A percentile compares a stretch with the other conserved stretches of the same genome.
Evolutionary conservation across 2,797 vertebrate species (phyloP).

Genomic region (Lutjanus campechanus): DNA sequence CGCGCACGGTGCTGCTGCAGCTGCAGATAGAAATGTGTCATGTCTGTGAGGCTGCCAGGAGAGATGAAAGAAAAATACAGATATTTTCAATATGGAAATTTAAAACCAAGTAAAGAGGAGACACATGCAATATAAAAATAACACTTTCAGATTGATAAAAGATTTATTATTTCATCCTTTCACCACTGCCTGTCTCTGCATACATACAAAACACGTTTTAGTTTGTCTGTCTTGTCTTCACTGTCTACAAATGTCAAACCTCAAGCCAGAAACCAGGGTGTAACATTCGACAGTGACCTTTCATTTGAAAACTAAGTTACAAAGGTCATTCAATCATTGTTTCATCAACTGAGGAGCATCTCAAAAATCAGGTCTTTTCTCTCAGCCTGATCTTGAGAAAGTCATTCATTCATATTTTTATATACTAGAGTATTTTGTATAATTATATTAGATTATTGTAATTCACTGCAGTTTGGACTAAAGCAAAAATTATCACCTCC

Average conservation of each 20-base stretch:
- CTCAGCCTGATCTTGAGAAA: not conserved
- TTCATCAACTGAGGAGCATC: not conserved
- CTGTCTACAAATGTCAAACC: too few species aligned
- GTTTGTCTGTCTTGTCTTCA: too few species aligned
- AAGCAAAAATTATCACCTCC: not conserved
- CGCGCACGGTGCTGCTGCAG: not conserved
- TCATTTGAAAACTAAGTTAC: not conserved
- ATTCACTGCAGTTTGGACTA: not conserved
- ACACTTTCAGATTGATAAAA: too few species aligned
- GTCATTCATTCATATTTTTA: not conserved
- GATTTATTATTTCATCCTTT: too few species aligned
- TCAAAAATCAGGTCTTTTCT: not conserved
- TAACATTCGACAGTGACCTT: not conserved
- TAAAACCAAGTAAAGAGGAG: not conserved
- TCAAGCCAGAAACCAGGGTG: too few species aligned
- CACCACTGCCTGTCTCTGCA: not conserved
- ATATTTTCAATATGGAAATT: not conserved
- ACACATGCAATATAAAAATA: not conserved
- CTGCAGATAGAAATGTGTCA: not conserved
- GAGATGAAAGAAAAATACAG: not conserved
- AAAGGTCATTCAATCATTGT: not conserved
- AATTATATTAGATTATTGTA: not conserved
- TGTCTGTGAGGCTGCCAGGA: not conserved
- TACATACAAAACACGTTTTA: not conserved
- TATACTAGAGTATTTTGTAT: too few species aligned